Evolutionary conservation across 2,888 invertebrate species (phyloP), one percentile per base, ranked within the genome.

Genomic region (Cyrtodaria siliqua): DNA sequence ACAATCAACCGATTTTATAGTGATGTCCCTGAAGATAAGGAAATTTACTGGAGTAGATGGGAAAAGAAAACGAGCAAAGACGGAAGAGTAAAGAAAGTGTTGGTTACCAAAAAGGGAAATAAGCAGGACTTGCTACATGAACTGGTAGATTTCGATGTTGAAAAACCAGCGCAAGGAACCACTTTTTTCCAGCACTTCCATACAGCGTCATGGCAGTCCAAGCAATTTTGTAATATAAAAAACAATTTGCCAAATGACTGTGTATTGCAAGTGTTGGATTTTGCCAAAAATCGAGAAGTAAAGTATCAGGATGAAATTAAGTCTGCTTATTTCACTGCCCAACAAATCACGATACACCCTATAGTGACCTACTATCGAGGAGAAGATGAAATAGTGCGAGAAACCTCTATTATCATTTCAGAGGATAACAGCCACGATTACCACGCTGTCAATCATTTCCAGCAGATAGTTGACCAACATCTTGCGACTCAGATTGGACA

Each of bases 241-340:
- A 44, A 27, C 2, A 62, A 72, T 12, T 23, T 82, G n/a, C 77
- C 77, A 44, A 16, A 16, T 44, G 56, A 24, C 12, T 40, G 18
- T 8, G 44, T 60, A 1, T 56, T 84, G 26, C 66, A 64, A 49
- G 73, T 82, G 16, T 53, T 94, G 97, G 86, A 95, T 96, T 95
- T 94, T 94, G 91, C 94, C 95, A 79, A 84, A 55, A 85, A 82
- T 42, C 24, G 80, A 4, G 49, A 67, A 44, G 38, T 70, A 2
- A 40, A 49, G 12, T 80, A 78, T 44, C 75, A 82, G 56, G 55
- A 72, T 49, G 79, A 82, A 63, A 69, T 69, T 9, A 73, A 79
- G 20, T 55, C 50, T 16, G 72, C 70, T 4, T 82, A 38, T 40
- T 84, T 33, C 59, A 60, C 55, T 14, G 49, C 52, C 14, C 26